Percentiles rank a stretch among this genome's conserved stretches.
Evolutionary conservation across 1,140 invertebrate genomes (phyloP).

Genomic region (Nomia melanderi): DNA sequence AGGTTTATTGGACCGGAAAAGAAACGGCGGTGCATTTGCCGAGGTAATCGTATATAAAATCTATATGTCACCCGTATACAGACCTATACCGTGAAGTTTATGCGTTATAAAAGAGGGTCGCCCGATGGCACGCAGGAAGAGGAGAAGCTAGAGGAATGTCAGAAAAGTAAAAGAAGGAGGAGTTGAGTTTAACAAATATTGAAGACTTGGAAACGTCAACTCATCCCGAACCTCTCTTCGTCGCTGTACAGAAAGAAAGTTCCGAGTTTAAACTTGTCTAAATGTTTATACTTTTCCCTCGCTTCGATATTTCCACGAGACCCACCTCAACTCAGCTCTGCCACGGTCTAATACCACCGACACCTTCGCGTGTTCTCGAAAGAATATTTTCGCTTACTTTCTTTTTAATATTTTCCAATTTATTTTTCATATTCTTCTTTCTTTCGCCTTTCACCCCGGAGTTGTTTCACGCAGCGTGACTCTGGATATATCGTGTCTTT

Average conservation of each 20-base stretch:
- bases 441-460: neutral
- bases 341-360: conserved; percentile 31
- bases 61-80: conserved; percentile 66
- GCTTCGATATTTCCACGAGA: conserved; percentile 64
- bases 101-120: conserved; percentile 71
- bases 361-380: conserved; percentile 50
- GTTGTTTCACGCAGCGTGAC: neutral
- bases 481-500: neutral
- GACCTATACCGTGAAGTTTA: conserved; percentile 66
- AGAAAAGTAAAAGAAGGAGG: conserved; percentile 37
- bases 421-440: neutral
- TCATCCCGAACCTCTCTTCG: conserved; percentile 48
- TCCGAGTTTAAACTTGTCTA: conserved; percentile 72
- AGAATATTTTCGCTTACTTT: conserved; percentile 42
- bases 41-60: conserved; percentile 73
- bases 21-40: conserved; percentile 56
- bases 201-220: conserved; percentile 67
- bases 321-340: conserved; percentile 25
- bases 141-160: conserved; percentile 44
- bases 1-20: conserved; percentile 71
- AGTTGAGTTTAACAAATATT: conserved; percentile 72
- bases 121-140: conserved; percentile 46
- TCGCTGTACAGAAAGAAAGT: conserved; percentile 59
- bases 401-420: conserved; percentile 55
- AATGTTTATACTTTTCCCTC: conserved; percentile 70